Evolutionary conservation across 2,113 vertebrate genomes (phyloP), one percentile per base, ranked within the genome.

Genomic region (Thunnus maccoyii): DNA sequence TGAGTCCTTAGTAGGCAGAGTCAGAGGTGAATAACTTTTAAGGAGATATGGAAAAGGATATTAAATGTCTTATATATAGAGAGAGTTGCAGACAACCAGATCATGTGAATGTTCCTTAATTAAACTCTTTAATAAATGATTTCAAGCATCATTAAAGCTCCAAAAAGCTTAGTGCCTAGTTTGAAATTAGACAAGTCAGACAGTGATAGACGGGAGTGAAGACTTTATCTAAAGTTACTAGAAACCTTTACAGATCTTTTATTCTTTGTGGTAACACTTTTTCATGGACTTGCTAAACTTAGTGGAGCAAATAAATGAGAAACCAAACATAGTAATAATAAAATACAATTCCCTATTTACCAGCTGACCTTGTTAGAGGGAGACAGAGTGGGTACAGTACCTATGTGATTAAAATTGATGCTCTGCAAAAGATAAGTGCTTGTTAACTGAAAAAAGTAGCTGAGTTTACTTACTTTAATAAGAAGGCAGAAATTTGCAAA

Each of bases 351-450:
- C 63, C 54, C 22, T 54, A 22, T 66, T 54, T 15, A 65, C 11
- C 64, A 75, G 80, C 58, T 78, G 73, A 58, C 3, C 27, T 77
- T 71, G 83, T 77, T 51, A 36, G 60, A 69, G 17, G 13, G 30
- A 64, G 30, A 25, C 32, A 41, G 36, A 16, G 64, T 1, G 27
- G 41, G 44, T 48, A 60, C 62, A 58, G 9, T 5, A 77, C 76
- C 47, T 27, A 44, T 54, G 47, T 60, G 72, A 73, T 62, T 70
- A 50, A 50, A 85, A 48, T 2, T 52, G 51, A 68, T 68, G 60
- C 15, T 57, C 44, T 60, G 25, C 17, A 50, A 0, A 36, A 44
- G 27, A 70, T 18, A 67, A 47, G 56, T 30, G 32, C 18, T 62
- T 36, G 7, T 18, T 7, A 46, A 72, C 30, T 41, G 3, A 69